Evolutionary conservation across 2,888 invertebrate genomes (phyloP), one percentile per base, ranked within the genome.

Genomic region (Schizotus pectinicornis): DNA sequence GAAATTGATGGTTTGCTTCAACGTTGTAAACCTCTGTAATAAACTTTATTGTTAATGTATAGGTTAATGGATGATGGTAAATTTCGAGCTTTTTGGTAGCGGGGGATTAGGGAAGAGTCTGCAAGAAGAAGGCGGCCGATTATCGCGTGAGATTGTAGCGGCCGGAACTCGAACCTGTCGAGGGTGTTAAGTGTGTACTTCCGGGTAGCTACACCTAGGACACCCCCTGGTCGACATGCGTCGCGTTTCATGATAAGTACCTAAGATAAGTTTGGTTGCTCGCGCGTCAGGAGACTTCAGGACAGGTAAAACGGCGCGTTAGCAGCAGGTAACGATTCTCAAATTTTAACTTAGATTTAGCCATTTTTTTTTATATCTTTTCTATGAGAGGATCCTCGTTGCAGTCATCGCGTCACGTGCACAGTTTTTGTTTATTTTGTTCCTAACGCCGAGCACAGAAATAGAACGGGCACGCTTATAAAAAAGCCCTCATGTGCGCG

Each of bases 121-220:
- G 2, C 22, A 22, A 22, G 22, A 22, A 22, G 22, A n/a, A n/a
- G n/a, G n/a, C n/a, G 45, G 30, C 42, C 41, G 52, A 63, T 67
- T 63, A 68, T 70, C 67, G 71, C 70, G 70, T 70, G 69, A 66
- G 69, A 68, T 62, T 58, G 57, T 59, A 59, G 38, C 54, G 50
- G 57, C 61, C 63, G 62, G 63, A 71, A 70, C 61, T 70, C 61
- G 61, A 58, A 65, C 66, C 67, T 66, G 64, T 62, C 9, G 62
- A 67, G 68, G 68, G 73, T 72, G 73, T 69, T 75, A 74, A 75
- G 70, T 65, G 70, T 62, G 63, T 70, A 74, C 70, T 74, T 75
- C 75, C 75, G 71, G 68, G 50, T 56, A 56, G 58, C 58, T 56
- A 68, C 69, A 63, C 66, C 63, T 65, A 22, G 22, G 22, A 22